These are phyloP conservation scores for Zophobas morio DNA, from an alignment of 1,140 invertebrate species.

Conservation along the genomic window DNA sequence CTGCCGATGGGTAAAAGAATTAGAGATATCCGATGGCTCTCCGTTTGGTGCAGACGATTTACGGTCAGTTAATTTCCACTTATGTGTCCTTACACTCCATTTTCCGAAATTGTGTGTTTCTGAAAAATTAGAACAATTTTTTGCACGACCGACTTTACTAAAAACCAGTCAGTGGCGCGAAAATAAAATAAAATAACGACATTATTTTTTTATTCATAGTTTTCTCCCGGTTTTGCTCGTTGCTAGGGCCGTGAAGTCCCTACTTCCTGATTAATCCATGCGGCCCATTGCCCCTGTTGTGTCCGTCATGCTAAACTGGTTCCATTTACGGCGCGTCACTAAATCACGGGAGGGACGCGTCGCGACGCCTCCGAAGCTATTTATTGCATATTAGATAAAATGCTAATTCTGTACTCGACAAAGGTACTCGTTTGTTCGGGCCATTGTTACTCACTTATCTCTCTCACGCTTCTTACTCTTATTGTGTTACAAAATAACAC, in stretches of 20 bases:
- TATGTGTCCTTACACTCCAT: not conserved
- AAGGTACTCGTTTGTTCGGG: slow-evolving; percentile 52
- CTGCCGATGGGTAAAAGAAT: slow-evolving; percentile 87
- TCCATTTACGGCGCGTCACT: slow-evolving; percentile 54
- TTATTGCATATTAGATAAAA: slow-evolving; percentile 62
- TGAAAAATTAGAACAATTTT: too few species aligned
- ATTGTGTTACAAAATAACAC: slow-evolving; percentile 13
- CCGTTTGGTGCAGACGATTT: slow-evolving; percentile 91
- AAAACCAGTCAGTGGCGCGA: not conserved
- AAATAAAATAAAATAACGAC: not conserved
- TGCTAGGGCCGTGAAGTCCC: slow-evolving; percentile 18
- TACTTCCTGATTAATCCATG: slow-evolving; percentile 64
- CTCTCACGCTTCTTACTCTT: slow-evolving; percentile 37
- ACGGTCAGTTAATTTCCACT: slow-evolving; percentile 77
- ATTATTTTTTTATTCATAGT: not conserved
- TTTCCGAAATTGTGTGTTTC: too few species aligned
- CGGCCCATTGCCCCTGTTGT: slow-evolving; percentile 69
- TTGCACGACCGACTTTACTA: slow-evolving; percentile 5
- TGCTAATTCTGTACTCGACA: slow-evolving; percentile 57
- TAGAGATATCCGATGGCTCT: slow-evolving; percentile 90
- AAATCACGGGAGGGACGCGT: slow-evolving; percentile 45
- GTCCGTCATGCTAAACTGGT: slow-evolving; percentile 59
- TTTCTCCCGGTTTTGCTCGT: slow-evolving; percentile 13
- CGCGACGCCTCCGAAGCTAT: slow-evolving; percentile 48
- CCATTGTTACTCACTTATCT: slow-evolving; percentile 39